Evolutionary conservation across 2,113 vertebrate genomes (phyloP), one percentile per base, ranked within the genome.

Genomic region (Cololabis saira): DNA sequence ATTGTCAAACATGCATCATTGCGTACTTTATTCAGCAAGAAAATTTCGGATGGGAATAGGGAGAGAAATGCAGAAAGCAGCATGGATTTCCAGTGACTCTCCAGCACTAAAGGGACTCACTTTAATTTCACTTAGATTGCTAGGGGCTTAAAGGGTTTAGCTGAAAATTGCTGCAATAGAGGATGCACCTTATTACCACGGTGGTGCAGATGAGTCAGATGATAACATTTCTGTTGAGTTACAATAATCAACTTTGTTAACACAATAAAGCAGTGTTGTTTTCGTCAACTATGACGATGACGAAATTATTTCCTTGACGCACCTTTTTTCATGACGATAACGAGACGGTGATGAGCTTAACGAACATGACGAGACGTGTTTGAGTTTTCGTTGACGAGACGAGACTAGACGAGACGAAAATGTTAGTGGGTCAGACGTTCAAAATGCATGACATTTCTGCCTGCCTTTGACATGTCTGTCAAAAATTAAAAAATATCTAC

Each of bases 41-140:
- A 37, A 16, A 53, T 53, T 61, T 68, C 22, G 33, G 56, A 30
- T 62, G 43, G 22, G 52, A 68, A 71, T 40, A 13, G 3, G 43
- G 37, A 63, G 65, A 44, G 62, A 24, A 65, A 74, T 52, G 54
- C 40, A 71, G 76, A 48, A 19, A 62, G 54, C 62, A 70, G 42
- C 49, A 57, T 42, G 71, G 72, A 41, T 67, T 76, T 62, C 44
- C 41, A 74, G 69, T 58, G 52, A 49, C 57, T 61, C 56, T 67
- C 61, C 43, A 66, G 47, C 55, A 52, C 61, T 80, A 41, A 22
- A 27, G 68, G 75, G 74, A 86, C 62, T 66, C 42, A 75, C 67
- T 81, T 78, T 83, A 78, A 83, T 81, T 83, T 83, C 44, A 67
- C 69, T 54, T 68, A 45, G 55, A 86, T 55, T 60, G 74, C 59